Conservation (phyloP, 2,888 invertebrate species). For the Acronicta psi region DNA sequence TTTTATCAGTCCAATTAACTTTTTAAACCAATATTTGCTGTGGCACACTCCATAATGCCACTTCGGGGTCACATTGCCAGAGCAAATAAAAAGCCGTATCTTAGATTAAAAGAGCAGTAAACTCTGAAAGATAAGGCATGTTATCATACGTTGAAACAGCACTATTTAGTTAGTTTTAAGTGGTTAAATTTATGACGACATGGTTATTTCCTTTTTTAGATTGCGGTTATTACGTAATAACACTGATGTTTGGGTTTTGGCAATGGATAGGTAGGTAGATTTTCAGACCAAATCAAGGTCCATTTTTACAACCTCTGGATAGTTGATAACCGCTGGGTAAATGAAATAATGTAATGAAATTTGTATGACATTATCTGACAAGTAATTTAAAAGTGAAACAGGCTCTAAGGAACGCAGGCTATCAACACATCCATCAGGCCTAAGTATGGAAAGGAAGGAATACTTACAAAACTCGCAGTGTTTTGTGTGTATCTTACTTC, state of each 20-base stretch:
- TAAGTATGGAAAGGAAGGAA: no score
- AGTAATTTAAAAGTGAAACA: no score
- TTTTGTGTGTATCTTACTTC: no score
- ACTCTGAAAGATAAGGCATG: conserved; percentile 65
- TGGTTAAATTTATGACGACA: conserved; percentile 54
- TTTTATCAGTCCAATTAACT: conserved; percentile 48
- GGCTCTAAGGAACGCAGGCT: no score
- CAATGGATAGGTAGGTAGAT: not conserved
- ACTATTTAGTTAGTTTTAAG: conserved; percentile 69
- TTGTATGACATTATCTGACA: no score
- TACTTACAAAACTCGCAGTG: no score
- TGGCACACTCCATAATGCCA: conserved; percentile 57
- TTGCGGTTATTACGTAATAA: conserved; percentile 26
- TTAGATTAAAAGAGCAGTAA: conserved; percentile 76
- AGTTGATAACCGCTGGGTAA: no score
- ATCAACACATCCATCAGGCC: no score
- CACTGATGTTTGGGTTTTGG: not conserved
- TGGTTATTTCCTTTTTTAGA: conserved; percentile 58
- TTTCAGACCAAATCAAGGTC: no score
- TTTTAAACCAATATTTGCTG: conserved; percentile 57
- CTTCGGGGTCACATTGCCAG: conserved; percentile 69
- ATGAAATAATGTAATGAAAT: no score
- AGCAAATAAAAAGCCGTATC: conserved; percentile 78
- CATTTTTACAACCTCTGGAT: no score
- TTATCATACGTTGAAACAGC: conserved; percentile 68